Base-by-base conservation (phyloP, 2,797 vertebrate genomes). In the Phrynocephalus guinanensis region DNA sequence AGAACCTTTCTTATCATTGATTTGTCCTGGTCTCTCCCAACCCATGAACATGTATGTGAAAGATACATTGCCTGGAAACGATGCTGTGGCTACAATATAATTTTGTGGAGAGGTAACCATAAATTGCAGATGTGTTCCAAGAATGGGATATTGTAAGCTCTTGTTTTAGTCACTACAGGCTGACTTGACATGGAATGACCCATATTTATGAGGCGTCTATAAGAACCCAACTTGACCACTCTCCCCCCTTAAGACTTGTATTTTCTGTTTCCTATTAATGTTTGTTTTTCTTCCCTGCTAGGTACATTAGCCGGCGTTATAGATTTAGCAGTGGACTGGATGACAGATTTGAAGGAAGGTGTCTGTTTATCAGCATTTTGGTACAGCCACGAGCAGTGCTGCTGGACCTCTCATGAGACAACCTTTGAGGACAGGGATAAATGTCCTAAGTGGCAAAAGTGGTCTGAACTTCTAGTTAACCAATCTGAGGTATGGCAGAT, bases 331-430 rank as follows among this genome's bases (percentile, higher is more conserved):
- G 99, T 99, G 89, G 99, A 99, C 94, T 99, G 99, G 99, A 99
- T 99, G 99, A 99, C 99, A 0, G 99, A 99, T 94, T 97, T 99
- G 94, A 99, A 99, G 81, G 99, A 99, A 77, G 99, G 99, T 0
- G 98, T 99, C 92, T 99, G 99, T 91, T 95, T 99, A 26, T 97
- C 98, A 1, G 98, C 97, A 3, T 99, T 99, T 96, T 99, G 98
- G 97, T 99, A 98, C 96, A 99, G 98, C 95, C 99, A 99, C 0
- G 99, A 99, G 93, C 99, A 99, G 94, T 99, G 99, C 95, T 99
- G 99, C 97, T 99, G 99, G 99, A 98, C 98, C 0, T 99, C 98
- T 71, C 98, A 98, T 0, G 98, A 99, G 96, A 99, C 98, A 0
- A 99, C 99, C 0, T 99, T 99, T 0, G 98, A 99, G 28, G 98